phyloP scores from a whole-genome alignment of 2,797 vertebrate genomes.

The Paratrypauchen microcephalus region DNA sequence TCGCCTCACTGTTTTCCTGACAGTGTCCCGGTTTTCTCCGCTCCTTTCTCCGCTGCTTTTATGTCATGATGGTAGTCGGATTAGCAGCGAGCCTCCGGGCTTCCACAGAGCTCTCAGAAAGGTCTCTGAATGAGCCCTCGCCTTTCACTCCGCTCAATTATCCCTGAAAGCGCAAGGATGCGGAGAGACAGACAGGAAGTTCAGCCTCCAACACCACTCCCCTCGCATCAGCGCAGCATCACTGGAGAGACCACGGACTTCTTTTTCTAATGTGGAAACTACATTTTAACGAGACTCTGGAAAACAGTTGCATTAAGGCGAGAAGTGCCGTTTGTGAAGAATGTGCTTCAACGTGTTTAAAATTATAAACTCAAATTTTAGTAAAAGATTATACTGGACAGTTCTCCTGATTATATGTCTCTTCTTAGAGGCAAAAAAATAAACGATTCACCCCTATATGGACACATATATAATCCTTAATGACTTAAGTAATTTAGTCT shows the following conservation, averaged over 20 bases:
- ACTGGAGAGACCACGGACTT: neutral
- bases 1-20: neutral
- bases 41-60: neutral
- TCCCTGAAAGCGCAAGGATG: constrained; percentile 44
- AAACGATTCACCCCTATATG: too few relatives aligned
- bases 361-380: neutral
- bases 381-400: neutral
- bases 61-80: constrained; percentile 36
- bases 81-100: constrained; percentile 40
- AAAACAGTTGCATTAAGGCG: neutral
- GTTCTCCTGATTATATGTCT: too few relatives aligned
- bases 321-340: neutral
- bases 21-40: neutral
- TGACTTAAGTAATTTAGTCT: too few relatives aligned
- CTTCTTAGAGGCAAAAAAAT: too few relatives aligned
- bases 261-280: neutral
- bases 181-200: constrained; percentile 58
- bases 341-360: neutral
- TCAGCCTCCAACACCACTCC: constrained; percentile 43
- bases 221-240: constrained; percentile 6
- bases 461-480: too few relatives aligned
- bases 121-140: constrained; percentile 56
- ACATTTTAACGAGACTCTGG: constrained; percentile 11
- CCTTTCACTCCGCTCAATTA: constrained; percentile 51
- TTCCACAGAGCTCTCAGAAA: constrained; percentile 36